Conservation (phyloP, 2,888 invertebrate genomes). For the Patella pellucida region DNA sequence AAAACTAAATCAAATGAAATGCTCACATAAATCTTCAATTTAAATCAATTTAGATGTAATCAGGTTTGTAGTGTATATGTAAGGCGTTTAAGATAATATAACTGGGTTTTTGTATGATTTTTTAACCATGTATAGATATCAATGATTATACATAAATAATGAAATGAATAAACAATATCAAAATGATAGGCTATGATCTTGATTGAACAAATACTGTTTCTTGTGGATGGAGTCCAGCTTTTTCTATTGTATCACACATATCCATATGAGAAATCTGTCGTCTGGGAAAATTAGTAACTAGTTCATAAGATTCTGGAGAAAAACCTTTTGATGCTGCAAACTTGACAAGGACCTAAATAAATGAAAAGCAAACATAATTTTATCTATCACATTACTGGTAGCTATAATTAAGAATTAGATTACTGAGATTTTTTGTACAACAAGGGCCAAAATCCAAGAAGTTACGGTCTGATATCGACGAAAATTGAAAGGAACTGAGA, state of each 20-base stretch:
- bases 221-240: constrained; percentile 70
- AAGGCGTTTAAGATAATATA: no score
- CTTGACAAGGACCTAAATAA: constrained; percentile 68
- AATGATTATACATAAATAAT: no score
- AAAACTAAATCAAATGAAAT: no score
- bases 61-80: no score
- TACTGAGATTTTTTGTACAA: no score
- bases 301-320: constrained; percentile 69
- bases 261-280: constrained; percentile 69
- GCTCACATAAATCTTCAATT: no score
- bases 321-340: constrained; percentile 70
- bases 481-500: no score
- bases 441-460: no score
- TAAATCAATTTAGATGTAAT: no score
- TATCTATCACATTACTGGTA: neutral
- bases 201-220: constrained; percentile 73
- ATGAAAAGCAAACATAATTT: constrained; percentile 17
- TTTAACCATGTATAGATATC: no score
- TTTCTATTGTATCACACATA: constrained; percentile 65
- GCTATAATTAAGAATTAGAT: neutral
- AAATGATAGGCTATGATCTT: constrained; percentile 31
- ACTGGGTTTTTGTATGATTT: no score
- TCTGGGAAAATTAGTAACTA: constrained; percentile 72
- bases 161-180: neutral
- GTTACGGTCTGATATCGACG: no score